Base-by-base conservation (phyloP, 2,888 invertebrate genomes). In the Lasioglossum villosulum region DNA sequence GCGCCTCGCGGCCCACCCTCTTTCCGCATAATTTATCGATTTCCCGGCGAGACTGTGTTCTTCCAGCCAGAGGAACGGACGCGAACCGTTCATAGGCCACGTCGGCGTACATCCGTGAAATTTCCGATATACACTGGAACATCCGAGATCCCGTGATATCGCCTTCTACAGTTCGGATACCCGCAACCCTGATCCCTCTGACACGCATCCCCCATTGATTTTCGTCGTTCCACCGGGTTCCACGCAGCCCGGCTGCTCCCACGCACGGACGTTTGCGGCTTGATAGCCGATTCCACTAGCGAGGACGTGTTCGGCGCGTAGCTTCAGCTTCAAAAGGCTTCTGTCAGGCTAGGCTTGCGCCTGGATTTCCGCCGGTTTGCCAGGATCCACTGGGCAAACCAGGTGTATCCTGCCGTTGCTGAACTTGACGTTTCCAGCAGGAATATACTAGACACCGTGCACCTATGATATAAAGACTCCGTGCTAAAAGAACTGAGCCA, bases 151-250 rank as follows among this genome's bases (percentile, higher is more conserved):
- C 37, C 52, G 59, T 30, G 86, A 81, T 71, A 79, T 75, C 75
- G 52, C 16, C n/a, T 30, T 19, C 45, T 48, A 52, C 72, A 48
- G 39, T 16, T 39, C 48, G 78, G 70, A 73, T 75, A 37, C 23
- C 63, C 63, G 52, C 39, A 75, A 39, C 63, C 68, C 70, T 75
- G 45, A 84, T 82, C 83, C 52, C 70, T 37, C 66, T 63, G 79
- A 75, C 83, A 75, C 82, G 78, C 86, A 88, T 83, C 81, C 70
- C 68, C 82, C 75, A 84, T 88, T 79, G 88, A 86, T 89, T 88
- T 78, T 27, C 84, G 63, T 63, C 79, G 75, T 39, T 77, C 70
- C 63, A 12, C 34, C 14, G 74, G 74, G 76, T 30, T 68, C 45
- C 82, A 34, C n/a, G 6, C 23, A 30, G 34, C 16, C 71, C 56